These are phyloP conservation scores for Meles meles DNA, from an alignment of 2,113 vertebrate species.

Conservation along the genomic window DNA sequence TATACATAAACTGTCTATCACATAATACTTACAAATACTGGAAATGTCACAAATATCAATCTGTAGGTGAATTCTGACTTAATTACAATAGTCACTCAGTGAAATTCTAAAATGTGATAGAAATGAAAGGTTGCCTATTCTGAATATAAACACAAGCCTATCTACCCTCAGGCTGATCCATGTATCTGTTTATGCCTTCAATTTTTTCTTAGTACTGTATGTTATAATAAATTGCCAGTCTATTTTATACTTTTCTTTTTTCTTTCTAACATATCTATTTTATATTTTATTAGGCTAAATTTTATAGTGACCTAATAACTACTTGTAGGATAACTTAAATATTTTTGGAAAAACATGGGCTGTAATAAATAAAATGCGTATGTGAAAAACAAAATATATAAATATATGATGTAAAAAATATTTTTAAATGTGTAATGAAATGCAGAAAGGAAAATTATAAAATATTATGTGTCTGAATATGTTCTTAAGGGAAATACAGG, in stretches of 20 bases:
- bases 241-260: not conserved
- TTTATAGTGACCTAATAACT: not conserved
- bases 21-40: not conserved
- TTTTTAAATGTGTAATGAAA: not conserved
- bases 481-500: not conserved
- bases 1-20: not conserved
- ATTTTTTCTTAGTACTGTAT: not conserved
- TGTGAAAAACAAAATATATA: not conserved
- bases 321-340: not conserved
- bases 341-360: not conserved
- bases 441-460: not conserved
- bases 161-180: not conserved
- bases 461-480: not conserved
- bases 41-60: not conserved
- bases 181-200: not conserved
- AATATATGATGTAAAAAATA: not conserved
- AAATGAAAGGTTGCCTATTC: not conserved
- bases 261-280: not conserved
- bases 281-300: not conserved
- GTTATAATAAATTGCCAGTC: not conserved
- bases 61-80: not conserved
- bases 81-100: not conserved
- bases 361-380: not conserved
- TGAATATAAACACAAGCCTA: not conserved
- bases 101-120: not conserved